These are phyloP conservation scores for Drosophila anomalata DNA, from an alignment of 2,888 invertebrate genomes.

Conservation along the genomic window DNA sequence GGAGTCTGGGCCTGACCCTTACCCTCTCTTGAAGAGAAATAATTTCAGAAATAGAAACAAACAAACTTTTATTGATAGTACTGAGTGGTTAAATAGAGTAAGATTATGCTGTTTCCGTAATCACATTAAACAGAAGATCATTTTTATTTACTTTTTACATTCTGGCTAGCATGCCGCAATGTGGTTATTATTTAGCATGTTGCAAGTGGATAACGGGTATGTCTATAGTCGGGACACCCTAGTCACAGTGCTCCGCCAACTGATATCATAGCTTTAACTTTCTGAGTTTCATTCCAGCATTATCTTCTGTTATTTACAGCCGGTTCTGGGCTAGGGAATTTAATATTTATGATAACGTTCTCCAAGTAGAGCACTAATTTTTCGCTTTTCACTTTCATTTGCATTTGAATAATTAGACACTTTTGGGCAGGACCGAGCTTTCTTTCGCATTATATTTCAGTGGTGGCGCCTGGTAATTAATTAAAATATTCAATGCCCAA, in stretches of 20 bases:
- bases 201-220: neutral
- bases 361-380: slow-evolving; percentile 24
- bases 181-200: too few species aligned
- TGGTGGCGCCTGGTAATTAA: slow-evolving; percentile 59
- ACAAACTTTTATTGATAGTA: slow-evolving; percentile 10
- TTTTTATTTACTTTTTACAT: too few species aligned
- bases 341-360: slow-evolving; percentile 9
- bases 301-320: slow-evolving; percentile 31
- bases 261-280: slow-evolving; percentile 1
- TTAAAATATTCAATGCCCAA: slow-evolving; percentile 72
- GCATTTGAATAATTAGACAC: slow-evolving; percentile 52
- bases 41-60: slow-evolving; percentile 54
- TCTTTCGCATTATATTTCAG: slow-evolving; percentile 40
- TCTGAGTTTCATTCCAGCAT: neutral
- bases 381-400: slow-evolving; percentile 28
- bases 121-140: too few species aligned
- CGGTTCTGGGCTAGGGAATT: slow-evolving; percentile 16
- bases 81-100: neutral
- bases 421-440: slow-evolving; percentile 1
- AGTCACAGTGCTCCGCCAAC: neutral
- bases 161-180: too few species aligned
- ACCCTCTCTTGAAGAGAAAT: slow-evolving; percentile 8
- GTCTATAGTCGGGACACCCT: neutral
- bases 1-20: neutral
- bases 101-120: neutral